Base-by-base conservation (phyloP, 2,888 invertebrate genomes). In the Patella pellucida region DNA sequence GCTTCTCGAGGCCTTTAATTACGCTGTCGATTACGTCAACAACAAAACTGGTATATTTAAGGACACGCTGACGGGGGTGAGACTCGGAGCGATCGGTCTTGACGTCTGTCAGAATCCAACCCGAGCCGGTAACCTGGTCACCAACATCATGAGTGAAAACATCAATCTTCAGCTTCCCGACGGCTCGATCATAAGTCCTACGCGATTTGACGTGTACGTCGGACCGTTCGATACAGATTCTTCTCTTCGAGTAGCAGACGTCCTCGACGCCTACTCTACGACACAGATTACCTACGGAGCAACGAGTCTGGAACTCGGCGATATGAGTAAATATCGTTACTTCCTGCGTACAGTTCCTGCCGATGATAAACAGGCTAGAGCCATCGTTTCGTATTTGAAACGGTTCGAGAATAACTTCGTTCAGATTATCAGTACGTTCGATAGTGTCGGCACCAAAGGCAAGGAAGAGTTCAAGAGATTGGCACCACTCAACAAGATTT, bases 301-400 rank as follows among this genome's bases (percentile, higher is more conserved):
- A 1, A 87, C 87, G 0, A 83, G 85, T 9, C 76, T 86, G 27
- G 84, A 84, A 71, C 81, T 90, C 0, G 78, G 82, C 56, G 80
- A 88, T 70, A 72, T 74, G 14, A 62, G 78, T 3, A 84, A 84
- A 68, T 89, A 88, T 73, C 82, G 83, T 2, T 87, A 86, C 77
- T 88, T 90, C 78, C 78, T 88, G 52, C 77, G 89, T 2, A 86
- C 89, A 0, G 89, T 88, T 5, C 89, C 89, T 7, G 87, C 88
- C 7, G 89, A 89, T 74, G 88, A 89, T 78, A 87, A 88, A 72
- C 88, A 87, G 72, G 86, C 88, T 4, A 73, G 90, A 4, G 90
- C 91, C 4, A 85, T 91, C 51, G 86, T 91, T 23, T 88, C 90
- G 41, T 86, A 91, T 67, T 83, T 92, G 76, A 89, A 90, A 76